Percentiles rank a stretch among this genome's conserved stretches.
Evolutionary conservation across 2,888 invertebrate species (phyloP).

Genomic region (Pasiphila rectangulata): DNA sequence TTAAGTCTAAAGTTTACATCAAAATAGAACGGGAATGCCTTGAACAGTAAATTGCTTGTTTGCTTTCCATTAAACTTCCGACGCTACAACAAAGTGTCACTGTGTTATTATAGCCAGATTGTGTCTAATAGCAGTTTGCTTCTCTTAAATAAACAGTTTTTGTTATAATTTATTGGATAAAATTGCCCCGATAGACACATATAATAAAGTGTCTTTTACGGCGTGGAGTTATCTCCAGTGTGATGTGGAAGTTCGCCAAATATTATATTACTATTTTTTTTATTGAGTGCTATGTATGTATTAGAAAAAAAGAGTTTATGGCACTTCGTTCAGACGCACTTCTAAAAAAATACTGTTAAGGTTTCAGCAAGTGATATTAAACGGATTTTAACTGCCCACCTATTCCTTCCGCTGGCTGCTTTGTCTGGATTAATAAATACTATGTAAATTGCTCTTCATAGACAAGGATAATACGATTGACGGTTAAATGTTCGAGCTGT

Average conservation of each 20-base stretch:
- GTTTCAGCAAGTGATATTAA: constrained; percentile 35
- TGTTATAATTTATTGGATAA: too few species aligned
- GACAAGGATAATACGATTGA: too few species aligned
- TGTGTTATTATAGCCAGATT: neutral
- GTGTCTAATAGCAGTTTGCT: too few species aligned
- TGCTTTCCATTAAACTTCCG: constrained; percentile 44
- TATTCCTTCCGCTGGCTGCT: neutral
- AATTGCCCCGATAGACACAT: too few species aligned
- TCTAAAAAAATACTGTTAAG: constrained; percentile 39
- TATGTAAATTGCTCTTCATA: too few species aligned
- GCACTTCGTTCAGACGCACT: too few species aligned
- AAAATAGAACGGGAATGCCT: constrained; percentile 30
- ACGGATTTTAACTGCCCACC: constrained; percentile 3
- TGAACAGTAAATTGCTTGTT: constrained; percentile 45
- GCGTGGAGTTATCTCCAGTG: neutral
- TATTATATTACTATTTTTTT: too few species aligned
- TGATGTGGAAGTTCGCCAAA: too few species aligned
- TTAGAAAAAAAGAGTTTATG: too few species aligned
- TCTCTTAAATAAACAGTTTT: too few species aligned
- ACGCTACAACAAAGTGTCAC: constrained; percentile 3
- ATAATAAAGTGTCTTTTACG: too few species aligned
- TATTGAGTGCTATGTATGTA: neutral
- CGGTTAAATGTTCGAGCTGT: too few species aligned
- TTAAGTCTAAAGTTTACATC: constrained; percentile 34
- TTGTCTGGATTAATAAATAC: neutral